Conservation (phyloP, 2,797 vertebrate species). For the Pangasius sanitwongsei region DNA sequence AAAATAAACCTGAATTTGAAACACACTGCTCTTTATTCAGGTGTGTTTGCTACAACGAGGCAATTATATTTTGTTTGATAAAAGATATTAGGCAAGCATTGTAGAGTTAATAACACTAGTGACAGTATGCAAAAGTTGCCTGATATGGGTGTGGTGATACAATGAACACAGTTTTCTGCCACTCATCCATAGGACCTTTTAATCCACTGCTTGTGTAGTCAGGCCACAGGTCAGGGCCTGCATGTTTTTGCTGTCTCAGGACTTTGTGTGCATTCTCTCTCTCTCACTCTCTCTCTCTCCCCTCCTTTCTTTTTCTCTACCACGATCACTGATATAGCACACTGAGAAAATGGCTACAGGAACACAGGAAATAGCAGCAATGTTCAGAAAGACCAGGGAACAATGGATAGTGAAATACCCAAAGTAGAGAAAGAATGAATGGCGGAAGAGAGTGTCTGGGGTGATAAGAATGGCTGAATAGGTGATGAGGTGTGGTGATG, state of each 20-base stretch:
- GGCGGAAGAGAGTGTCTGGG: constrained; percentile 6
- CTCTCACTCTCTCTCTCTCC: constrained; percentile 50
- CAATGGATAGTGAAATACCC: constrained; percentile 16
- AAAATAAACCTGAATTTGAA: too few relatives aligned
- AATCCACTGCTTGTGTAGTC: constrained; percentile 63
- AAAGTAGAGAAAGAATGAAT: constrained; percentile 39
- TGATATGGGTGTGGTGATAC: constrained; percentile 47
- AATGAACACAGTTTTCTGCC: constrained; percentile 61
- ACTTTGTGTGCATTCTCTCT: constrained; percentile 61
- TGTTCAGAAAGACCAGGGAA: constrained; percentile 26
- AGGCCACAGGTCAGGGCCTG: constrained; percentile 68
- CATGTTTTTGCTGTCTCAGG: constrained; percentile 71
- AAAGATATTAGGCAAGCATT: background rate
- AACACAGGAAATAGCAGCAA: constrained; percentile 44
- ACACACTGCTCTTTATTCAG: background rate
- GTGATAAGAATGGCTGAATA: constrained; percentile 25
- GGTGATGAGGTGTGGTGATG: background rate
- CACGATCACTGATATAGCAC: constrained; percentile 31
- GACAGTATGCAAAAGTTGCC: constrained; percentile 5
- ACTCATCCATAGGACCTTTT: constrained; percentile 63
- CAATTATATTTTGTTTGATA: background rate
- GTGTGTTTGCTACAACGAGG: background rate
- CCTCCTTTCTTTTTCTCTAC: constrained; percentile 50
- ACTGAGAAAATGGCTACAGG: constrained; percentile 5
- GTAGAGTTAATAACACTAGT: constrained; percentile 12